These are phyloP conservation scores for Gadus macrocephalus DNA, from an alignment of 2,113 vertebrate genomes.

Conservation along the genomic window DNA sequence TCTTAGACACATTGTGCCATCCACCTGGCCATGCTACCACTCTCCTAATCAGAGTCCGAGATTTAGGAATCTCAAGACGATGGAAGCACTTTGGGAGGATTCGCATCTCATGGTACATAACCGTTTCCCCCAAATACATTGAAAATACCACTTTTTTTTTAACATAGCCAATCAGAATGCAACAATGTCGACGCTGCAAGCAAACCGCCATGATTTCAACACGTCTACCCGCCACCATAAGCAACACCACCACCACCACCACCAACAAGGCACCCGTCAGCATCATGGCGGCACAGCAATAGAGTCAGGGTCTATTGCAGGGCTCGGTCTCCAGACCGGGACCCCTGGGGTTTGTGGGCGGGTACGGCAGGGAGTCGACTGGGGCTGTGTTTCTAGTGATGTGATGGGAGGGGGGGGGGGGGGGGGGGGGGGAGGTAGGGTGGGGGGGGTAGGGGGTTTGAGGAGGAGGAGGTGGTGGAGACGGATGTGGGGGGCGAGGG, in stretches of 20 bases:
- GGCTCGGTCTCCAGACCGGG: not conserved
- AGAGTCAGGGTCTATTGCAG: not conserved
- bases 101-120: slow-evolving; percentile 32
- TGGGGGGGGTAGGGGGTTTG: too few relatives aligned
- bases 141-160: slow-evolving; percentile 14
- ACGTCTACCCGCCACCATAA: slow-evolving; percentile 1
- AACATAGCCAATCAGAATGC: slow-evolving; percentile 16
- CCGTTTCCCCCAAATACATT: slow-evolving; percentile 26
- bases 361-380: too few relatives aligned
- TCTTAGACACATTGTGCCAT: slow-evolving; percentile 37
- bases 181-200: slow-evolving; percentile 24
- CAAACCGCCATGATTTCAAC: slow-evolving; percentile 5
- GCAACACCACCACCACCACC: not conserved
- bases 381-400: slow-evolving; percentile 5
- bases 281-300: too few relatives aligned
- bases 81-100: slow-evolving; percentile 28
- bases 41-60: slow-evolving; percentile 41
- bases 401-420: not conserved
- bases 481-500: slow-evolving; percentile 1
- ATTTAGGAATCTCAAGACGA: slow-evolving; percentile 1
- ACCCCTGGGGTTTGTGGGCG: too few relatives aligned
- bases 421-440: too few relatives aligned
- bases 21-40: slow-evolving; percentile 22
- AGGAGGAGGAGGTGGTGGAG: too few relatives aligned
- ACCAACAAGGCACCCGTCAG: too few relatives aligned